These are phyloP conservation scores for Condylura cristata DNA, from an alignment of 2,113 vertebrate species.

Conservation along the genomic window DNA sequence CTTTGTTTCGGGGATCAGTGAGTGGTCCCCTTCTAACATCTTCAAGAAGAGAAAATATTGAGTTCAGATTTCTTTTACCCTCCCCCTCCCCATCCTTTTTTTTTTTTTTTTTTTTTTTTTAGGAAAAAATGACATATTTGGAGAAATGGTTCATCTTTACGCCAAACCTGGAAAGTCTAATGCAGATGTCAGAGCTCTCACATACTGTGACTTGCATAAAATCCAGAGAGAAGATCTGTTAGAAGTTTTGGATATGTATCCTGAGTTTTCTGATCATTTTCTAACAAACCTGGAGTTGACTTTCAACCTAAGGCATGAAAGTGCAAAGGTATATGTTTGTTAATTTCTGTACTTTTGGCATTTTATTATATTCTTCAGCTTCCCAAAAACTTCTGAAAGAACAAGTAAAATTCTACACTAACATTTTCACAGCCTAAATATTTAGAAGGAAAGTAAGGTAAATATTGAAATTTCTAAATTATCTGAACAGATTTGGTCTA, in stretches of 20 bases:
- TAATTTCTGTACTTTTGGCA: background rate
- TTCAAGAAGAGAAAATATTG: conserved; percentile 41
- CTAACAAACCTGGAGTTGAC: conserved; percentile 97
- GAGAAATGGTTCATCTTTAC: conserved; percentile 97
- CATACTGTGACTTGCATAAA: conserved; percentile 98
- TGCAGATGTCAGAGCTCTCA: conserved; percentile 96
- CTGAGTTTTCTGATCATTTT: conserved; percentile 97
- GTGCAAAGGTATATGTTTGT: conserved; percentile 87
- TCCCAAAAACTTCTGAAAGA: conserved; percentile 10
- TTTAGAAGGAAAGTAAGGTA: background rate
- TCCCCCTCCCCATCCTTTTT: background rate
- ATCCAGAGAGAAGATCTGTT: conserved; percentile 97
- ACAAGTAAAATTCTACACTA: background rate
- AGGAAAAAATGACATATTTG: conserved; percentile 99
- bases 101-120: conserved; percentile 53
- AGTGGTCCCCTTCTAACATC: background rate
- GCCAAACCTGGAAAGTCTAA: conserved; percentile 98
- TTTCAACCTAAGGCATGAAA: conserved; percentile 97
- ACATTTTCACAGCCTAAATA: background rate
- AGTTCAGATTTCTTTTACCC: background rate
- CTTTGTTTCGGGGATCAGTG: background rate
- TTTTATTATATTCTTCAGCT: conserved; percentile 1
- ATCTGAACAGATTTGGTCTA: background rate
- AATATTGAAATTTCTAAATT: conserved; percentile 42
- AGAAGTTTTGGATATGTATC: conserved; percentile 99